A percentile compares a stretch with the other conserved stretches of the same genome.
These are phyloP conservation scores for Anthrax anthrax DNA, from an alignment of 2,888 invertebrate species.

Conservation along the genomic window DNA sequence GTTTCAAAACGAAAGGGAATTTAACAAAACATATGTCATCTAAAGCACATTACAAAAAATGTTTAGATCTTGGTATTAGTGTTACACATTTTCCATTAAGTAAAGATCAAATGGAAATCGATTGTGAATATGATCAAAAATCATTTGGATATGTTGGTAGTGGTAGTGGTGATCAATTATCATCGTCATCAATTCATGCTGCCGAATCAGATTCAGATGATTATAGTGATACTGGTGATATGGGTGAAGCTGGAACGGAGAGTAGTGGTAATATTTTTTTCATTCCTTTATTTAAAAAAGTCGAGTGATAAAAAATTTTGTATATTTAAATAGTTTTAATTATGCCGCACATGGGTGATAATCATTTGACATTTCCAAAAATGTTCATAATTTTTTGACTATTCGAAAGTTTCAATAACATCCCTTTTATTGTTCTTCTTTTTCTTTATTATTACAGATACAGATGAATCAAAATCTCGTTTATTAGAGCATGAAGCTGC, in stretches of 20 bases:
- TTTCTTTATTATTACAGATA: conserved; percentile 33
- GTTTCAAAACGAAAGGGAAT: conserved; percentile 97
- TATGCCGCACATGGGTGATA: no score
- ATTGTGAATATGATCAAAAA: conserved; percentile 33
- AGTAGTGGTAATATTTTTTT: conserved; percentile 43
- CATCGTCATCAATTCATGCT: conserved; percentile 31
- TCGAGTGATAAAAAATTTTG: no score
- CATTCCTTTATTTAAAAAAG: neutral
- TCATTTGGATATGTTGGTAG: no score
- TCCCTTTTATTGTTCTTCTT: no score
- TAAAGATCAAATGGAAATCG: conserved; percentile 42
- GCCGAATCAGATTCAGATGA: conserved; percentile 53
- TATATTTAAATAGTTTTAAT: no score
- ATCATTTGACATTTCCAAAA: no score
- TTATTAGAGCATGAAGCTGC: conserved; percentile 76
- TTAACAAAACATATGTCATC: conserved; percentile 98
- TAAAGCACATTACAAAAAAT: conserved; percentile 91
- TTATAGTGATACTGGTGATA: conserved; percentile 49
- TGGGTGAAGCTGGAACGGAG: conserved; percentile 50
- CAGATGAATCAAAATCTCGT: conserved; percentile 53
- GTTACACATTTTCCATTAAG: conserved; percentile 48
- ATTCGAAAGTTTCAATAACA: no score
- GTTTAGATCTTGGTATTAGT: conserved; percentile 65
- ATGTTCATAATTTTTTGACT: no score
- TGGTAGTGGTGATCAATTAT: conserved; percentile 15